These are phyloP conservation scores for Hydriomena furcata DNA, from an alignment of 2,888 invertebrate genomes.

Conservation along the genomic window DNA sequence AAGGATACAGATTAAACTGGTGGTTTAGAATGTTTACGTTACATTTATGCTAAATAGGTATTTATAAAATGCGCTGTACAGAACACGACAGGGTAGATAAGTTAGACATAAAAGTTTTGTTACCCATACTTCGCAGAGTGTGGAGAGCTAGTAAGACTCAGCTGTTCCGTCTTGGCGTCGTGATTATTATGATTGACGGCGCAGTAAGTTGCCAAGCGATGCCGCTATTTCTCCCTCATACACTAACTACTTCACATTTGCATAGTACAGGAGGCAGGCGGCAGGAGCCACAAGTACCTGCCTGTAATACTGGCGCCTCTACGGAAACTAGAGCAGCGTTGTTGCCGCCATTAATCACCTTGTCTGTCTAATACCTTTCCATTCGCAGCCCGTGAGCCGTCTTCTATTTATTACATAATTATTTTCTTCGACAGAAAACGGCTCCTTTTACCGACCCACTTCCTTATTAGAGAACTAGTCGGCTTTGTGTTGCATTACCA, in stretches of 20 bases:
- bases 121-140: constrained; percentile 4
- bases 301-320: constrained; percentile 47
- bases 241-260: constrained; percentile 72
- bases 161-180: constrained; percentile 43
- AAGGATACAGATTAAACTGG: constrained; percentile 4
- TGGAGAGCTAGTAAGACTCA: constrained; percentile 44
- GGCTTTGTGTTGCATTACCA: constrained; percentile 62
- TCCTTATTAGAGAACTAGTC: constrained; percentile 61
- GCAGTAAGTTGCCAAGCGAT: constrained; percentile 65
- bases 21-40: background rate
- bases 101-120: constrained; percentile 2
- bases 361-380: constrained; percentile 79
- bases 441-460: constrained; percentile 55
- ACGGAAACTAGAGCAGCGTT: constrained; percentile 58
- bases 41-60: background rate
- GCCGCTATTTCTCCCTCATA: constrained; percentile 62
- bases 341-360: constrained; percentile 76
- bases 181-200: constrained; percentile 69
- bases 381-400: constrained; percentile 69
- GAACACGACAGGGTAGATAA: background rate
- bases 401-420: constrained; percentile 78
- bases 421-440: constrained; percentile 72
- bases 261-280: constrained; percentile 58
- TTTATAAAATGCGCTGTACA: background rate
- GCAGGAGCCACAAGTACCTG: constrained; percentile 49